Evolutionary conservation across 2,113 vertebrate species (phyloP).

Genomic region (Dasyprocta punctata): DNA sequence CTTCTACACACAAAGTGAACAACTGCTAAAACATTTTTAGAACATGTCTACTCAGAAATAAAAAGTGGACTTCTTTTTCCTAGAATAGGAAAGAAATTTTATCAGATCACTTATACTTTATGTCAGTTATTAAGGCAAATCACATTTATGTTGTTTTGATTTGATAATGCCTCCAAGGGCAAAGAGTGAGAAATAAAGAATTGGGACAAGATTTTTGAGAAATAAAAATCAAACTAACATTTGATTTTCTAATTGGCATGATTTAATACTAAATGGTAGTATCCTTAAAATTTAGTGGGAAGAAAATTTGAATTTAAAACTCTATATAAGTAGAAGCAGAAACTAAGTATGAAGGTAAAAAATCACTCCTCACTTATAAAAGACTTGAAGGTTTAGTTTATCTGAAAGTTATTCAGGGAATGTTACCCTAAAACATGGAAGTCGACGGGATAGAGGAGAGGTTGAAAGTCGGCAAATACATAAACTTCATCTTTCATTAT

Average conservation of each 20-base stretch:
- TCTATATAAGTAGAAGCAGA: background rate
- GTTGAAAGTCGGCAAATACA: accelerated
- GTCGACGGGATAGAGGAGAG: accelerated
- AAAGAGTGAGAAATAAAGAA: background rate
- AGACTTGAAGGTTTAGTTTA: background rate
- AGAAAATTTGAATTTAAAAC: background rate
- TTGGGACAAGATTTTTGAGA: background rate
- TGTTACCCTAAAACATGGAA: accelerated
- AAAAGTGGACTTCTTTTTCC: background rate
- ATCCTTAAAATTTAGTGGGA: background rate
- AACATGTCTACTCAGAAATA: background rate
- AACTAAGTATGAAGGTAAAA: background rate
- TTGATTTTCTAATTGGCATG: background rate
- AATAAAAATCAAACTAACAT: background rate
- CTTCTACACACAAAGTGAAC: background rate
- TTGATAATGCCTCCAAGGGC: background rate
- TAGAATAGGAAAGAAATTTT: background rate
- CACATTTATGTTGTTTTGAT: background rate
- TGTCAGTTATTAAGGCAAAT: background rate
- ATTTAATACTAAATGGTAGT: background rate
- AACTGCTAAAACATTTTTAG: background rate
- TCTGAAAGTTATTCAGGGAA: background rate
- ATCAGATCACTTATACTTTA: background rate
- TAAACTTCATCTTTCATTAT: accelerated
- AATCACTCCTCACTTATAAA: background rate